These are phyloP conservation scores for Pollenia labialis DNA, from an alignment of 2,888 invertebrate genomes.

Conservation along the genomic window DNA sequence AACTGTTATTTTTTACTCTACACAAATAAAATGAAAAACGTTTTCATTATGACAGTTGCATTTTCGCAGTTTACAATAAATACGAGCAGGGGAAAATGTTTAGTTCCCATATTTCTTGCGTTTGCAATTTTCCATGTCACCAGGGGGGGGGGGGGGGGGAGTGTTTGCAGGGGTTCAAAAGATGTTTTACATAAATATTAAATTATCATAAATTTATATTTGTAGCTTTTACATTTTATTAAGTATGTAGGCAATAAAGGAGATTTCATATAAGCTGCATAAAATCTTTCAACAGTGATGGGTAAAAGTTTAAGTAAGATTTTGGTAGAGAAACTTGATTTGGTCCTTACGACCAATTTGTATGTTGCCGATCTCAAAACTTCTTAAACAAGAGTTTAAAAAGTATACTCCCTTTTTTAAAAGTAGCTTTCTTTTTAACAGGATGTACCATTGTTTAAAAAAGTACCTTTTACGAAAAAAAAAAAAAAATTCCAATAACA, in stretches of 20 bases:
- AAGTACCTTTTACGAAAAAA: background rate
- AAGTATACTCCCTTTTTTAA: background rate
- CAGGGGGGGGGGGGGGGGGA: too few species aligned
- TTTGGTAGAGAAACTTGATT: background rate
- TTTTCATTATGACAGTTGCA: background rate
- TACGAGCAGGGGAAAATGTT: background rate
- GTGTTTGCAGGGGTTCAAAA: background rate
- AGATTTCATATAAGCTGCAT: background rate
- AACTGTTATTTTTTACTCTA: background rate
- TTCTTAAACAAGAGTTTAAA: background rate
- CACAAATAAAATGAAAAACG: too few species aligned
- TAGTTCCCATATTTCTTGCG: too few species aligned
- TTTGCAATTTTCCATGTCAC: too few species aligned
- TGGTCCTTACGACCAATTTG: too few species aligned
- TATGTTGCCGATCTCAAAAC: background rate
- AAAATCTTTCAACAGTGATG: background rate
- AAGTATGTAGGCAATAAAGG: background rate
- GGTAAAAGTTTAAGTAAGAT: background rate
- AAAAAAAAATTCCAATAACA: background rate
- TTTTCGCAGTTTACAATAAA: too few species aligned
- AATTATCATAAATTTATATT: slow-evolving; percentile 42
- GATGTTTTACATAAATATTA: slow-evolving; percentile 25
- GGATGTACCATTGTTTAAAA: background rate
- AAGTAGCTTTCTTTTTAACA: too few species aligned
- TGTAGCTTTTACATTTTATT: background rate